Evolutionary conservation across 2,797 vertebrate species (phyloP), one percentile per base, ranked within the genome.

Genomic region (Pogonophryne albipinna): DNA sequence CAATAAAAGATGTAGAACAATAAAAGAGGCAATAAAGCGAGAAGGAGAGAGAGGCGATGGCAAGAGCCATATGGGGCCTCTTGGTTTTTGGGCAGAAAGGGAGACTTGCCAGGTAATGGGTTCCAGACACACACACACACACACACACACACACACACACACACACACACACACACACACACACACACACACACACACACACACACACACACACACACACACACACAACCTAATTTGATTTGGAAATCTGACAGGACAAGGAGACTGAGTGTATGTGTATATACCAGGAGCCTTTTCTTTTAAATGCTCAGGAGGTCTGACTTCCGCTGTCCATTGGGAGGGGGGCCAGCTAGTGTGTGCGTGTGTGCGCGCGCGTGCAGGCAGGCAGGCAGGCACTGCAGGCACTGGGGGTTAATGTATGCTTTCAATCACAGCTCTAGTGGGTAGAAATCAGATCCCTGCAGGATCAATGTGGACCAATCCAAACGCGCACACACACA

Each of bases 101-200:
- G 82, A 87, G 87, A 80, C 70, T 70, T 89, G 87, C 86, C 91
- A 91, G 84, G 89, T 93, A 94, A 93, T 93, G 83, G 82, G 72
- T 93, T 93, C 92, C 92, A 93, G 92, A 92, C 83, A 66, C 20
- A 65, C 74, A 74, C 61, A 66, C 57, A 73, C 68, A n/a, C 74
- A 66, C 62, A 58, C 53, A 72, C 64, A 71, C 73, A 70, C 74
- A 71, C 74, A 52, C 68, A 63, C 66, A 68, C n/a, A n/a, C n/a
- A n/a, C n/a, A n/a, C n/a, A n/a, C n/a, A n/a, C n/a, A n/a, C n/a
- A n/a, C 76, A 61, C 66, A 74, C 76, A 75, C 73, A 76, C 23
- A 23, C 23, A 92, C 83, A 66, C 20, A 65, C 74, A 74, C 61
- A 66, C 57, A 73, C 68, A n/a, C 74, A 66, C 62, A 58, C 53